Base-by-base conservation (phyloP, 2,888 invertebrate species). In the Choreutis nemorana region DNA sequence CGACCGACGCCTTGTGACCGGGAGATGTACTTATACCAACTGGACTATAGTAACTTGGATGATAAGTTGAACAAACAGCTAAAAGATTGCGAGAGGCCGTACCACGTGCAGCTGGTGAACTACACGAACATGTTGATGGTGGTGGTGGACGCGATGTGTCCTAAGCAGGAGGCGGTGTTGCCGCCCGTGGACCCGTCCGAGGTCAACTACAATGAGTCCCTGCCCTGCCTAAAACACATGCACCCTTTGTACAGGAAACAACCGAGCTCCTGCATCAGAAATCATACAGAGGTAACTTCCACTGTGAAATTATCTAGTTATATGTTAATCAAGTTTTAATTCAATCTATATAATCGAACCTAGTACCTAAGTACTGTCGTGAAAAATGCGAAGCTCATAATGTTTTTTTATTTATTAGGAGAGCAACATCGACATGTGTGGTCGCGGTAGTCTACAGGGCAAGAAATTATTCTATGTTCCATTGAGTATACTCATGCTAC, bases 1-100 rank as follows among this genome's bases (percentile, higher is more conserved):
- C 81, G 89, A 24, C 91, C 91, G 1, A 88, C 90, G 31, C 89
- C 93, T 3, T 95, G 94, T 58, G 94, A 94, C 59, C 83, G 91
- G 56, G 86, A 90, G 58, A 80, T 83, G 52, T 75, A 62, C 26
- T 57, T 85, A 2, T 85, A 83, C 53, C 73, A 83, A 48, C 50
- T 84, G 13, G 70, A 78, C 9, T 73, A 70, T 37, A 71, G 50
- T 33, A 72, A 65, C 33, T 64, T 66, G 55, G 79, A 71, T 48
- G 82, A 59, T 53, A 83, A 68, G 55, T 60, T 75, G 48, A 81
- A 59, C 63, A 66, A 65, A 28, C 73, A 66, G 1, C 34, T 68
- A 21, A 56, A 57, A 15, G 66, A 72, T 23, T 78, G 78, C 43
- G 60, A 62, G 3, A 50, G 87, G 50, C 87, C 88, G 12, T 91